Conservation (phyloP, 2,888 invertebrate genomes). For the Physocephala rufipes region DNA sequence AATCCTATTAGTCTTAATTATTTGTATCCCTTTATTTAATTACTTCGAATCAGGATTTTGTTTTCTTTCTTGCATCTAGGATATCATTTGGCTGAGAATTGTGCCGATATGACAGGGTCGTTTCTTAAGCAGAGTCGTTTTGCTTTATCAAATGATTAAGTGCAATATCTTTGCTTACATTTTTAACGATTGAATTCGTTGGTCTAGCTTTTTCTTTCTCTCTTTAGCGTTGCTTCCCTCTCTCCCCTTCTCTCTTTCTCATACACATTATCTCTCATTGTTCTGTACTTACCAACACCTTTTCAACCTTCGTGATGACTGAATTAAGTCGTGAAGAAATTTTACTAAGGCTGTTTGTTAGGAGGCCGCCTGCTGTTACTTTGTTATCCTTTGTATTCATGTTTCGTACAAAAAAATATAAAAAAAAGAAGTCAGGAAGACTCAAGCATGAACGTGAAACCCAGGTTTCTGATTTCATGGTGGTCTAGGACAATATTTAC, state of each 20-base stretch:
- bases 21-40: constrained; percentile 51
- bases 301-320: constrained; percentile 14
- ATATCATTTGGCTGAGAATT: constrained; percentile 22
- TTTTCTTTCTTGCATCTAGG: constrained; percentile 22
- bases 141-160: too few species aligned
- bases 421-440: neutral
- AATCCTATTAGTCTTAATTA: constrained; percentile 65
- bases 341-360: constrained; percentile 16
- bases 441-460: neutral
- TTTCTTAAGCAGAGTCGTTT: constrained; percentile 26
- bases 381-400: constrained; percentile 60
- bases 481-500: constrained; percentile 29
- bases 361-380: constrained; percentile 50
- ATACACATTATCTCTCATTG: too few species aligned
- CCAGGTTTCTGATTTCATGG: constrained; percentile 37
- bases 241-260: too few species aligned
- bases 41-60: constrained; percentile 45
- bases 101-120: neutral
- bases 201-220: constrained; percentile 22
- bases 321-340: neutral
- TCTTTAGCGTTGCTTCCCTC: too few species aligned
- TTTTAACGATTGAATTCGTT: constrained; percentile 28
- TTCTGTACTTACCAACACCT: neutral
- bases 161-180: neutral
- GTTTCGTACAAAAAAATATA: constrained; percentile 45